Evolutionary conservation across 2,888 invertebrate genomes (phyloP).

Genomic region (Mantis religiosa): DNA sequence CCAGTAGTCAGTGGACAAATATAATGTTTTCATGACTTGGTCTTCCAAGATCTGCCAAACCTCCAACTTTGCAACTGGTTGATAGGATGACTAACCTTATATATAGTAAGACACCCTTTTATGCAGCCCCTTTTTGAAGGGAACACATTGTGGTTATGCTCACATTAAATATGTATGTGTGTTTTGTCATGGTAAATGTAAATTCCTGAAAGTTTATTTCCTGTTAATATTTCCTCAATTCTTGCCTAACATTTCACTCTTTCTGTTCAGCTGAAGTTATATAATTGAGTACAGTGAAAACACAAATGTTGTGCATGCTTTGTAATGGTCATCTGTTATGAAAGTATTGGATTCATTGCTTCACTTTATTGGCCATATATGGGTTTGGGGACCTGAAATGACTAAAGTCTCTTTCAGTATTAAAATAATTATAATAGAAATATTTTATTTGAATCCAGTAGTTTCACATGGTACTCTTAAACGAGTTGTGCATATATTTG

Average conservation of each 20-base stretch:
- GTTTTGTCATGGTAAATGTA: constrained; percentile 12
- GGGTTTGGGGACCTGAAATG: background rate
- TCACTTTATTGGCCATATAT: background rate
- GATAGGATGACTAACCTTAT: constrained; percentile 9
- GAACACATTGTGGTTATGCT: constrained; percentile 13
- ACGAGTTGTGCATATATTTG: background rate
- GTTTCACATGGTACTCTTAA: background rate
- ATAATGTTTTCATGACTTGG: constrained; percentile 9
- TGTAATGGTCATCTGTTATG: background rate
- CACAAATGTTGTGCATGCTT: background rate
- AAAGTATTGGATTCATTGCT: background rate
- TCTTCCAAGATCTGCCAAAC: constrained; percentile 28
- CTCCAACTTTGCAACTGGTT: constrained; percentile 11
- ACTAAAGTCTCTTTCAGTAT: background rate
- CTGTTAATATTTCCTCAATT: background rate
- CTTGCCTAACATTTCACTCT: background rate
- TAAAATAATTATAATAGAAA: background rate
- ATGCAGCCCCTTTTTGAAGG: background rate
- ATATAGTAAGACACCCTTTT: background rate
- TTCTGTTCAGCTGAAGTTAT: background rate
- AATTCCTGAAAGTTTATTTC: background rate
- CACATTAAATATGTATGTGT: background rate
- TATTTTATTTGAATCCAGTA: background rate
- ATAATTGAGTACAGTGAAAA: background rate
- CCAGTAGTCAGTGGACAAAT: background rate